Conservation (phyloP, 2,113 vertebrate genomes). For the Martes martes region DNA sequence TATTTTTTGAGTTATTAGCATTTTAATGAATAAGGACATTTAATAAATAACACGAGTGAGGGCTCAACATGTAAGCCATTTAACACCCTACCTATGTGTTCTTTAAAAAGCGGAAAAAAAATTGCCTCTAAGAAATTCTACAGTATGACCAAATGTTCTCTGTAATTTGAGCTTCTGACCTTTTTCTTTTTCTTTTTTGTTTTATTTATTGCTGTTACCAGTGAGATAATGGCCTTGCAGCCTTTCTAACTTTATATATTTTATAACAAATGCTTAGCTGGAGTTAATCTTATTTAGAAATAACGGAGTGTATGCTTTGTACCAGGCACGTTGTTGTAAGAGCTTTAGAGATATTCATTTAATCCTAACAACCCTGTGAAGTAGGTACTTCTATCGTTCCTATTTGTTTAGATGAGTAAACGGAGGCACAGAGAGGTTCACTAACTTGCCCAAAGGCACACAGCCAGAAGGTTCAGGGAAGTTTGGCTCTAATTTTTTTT, state of each 20-base stretch:
- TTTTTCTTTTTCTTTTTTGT: not conserved
- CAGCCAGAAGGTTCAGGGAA: not conserved
- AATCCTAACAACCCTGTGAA: not conserved
- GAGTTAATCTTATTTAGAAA: constrained; percentile 43
- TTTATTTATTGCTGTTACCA: not conserved
- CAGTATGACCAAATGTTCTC: constrained; percentile 12
- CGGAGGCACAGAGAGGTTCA: not conserved
- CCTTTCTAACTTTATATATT: not conserved
- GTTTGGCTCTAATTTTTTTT: not conserved
- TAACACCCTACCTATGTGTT: constrained; percentile 36
- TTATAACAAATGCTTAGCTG: not conserved
- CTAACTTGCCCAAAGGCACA: not conserved
- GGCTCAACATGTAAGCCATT: not conserved
- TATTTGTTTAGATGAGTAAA: not conserved
- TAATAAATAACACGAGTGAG: constrained; percentile 66
- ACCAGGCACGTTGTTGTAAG: not conserved
- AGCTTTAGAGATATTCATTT: not conserved
- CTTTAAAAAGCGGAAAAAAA: not conserved
- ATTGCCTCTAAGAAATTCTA: not conserved
- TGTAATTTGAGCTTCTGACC: not conserved
- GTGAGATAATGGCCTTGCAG: not conserved
- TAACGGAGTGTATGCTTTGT: not conserved
- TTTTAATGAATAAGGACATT: constrained; percentile 68
- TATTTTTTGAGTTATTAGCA: constrained; percentile 63
- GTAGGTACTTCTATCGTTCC: not conserved